Evolutionary conservation across 2,888 invertebrate species (phyloP), one percentile per base, ranked within the genome.

Genomic region (Macaria liturata): DNA sequence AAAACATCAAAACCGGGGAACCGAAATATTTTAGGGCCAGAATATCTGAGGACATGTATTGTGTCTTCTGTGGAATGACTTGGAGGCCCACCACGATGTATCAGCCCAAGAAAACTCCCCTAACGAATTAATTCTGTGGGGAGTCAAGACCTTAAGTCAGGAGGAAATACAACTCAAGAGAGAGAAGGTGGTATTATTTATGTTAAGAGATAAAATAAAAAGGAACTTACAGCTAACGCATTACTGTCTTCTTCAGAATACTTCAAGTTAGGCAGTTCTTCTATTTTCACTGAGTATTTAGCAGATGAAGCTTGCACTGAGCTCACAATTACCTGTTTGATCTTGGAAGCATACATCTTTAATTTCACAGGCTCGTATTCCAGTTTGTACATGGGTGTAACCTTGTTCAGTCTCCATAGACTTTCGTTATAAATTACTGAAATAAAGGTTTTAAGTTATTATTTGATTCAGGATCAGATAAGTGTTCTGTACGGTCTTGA

Each of bases 401-500:
- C 85, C 66, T 78, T 83, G 65, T 72, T 77, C 37, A 91, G 31
- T 48, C 80, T 77, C 91, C 91, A 91, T 44, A 78, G 74, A 0
- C 82, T 79, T 76, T 91, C 89, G 62, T 87, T 86, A 63, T 86
- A 90, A 59, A 91, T 88, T 6, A 76, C 91, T 91, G 72, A 31
- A 74, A 81, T 3, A 34, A 20, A 45, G 1, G 20, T 20, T 20
- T 20, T 20, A 20, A 20, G 20, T 20, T 20, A 20, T 20, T 20
- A 20, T 20, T 1, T 20, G 20, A 20, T 20, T 20, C 20, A 20
- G 20, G 20, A 20, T 20, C 20, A 20, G 20, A 20, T 20, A 20
- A 20, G 20, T 20, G 20, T 20, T 20, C 20, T 20, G 20, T 20
- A 20, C 20, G 2, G 20, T 20, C 20, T 20, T 20, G 20, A 20